phyloP scores from a whole-genome alignment of 1,140 invertebrate genomes.

The Thaumetopoea pityocampa region DNA sequence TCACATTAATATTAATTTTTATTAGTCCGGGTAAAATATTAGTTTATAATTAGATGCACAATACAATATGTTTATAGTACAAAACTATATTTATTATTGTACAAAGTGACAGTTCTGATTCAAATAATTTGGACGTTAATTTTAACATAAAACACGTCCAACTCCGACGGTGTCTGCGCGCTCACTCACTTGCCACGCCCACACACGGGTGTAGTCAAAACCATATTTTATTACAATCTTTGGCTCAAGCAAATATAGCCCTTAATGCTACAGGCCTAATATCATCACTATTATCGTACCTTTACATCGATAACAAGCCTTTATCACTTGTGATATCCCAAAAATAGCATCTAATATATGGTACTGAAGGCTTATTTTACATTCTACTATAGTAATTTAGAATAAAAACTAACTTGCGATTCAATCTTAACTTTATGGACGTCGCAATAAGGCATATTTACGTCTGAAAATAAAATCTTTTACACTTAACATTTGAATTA shows the following conservation, averaged over 20 bases:
- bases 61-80: too few species aligned
- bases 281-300: conserved; percentile 40
- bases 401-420: conserved; percentile 5
- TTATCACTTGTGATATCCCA: background rate
- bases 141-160: conserved; percentile 31
- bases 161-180: conserved; percentile 25
- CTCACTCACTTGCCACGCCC: conserved; percentile 43
- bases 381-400: background rate
- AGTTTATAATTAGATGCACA: too few species aligned
- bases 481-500: conserved; percentile 22
- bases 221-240: conserved; percentile 49
- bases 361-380: background rate
- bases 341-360: background rate
- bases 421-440: conserved; percentile 2
- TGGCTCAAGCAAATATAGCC: conserved; percentile 53
- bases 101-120: conserved; percentile 1
- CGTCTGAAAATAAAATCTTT: conserved; percentile 14
- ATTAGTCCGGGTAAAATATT: too few species aligned
- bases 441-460: background rate
- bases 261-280: conserved; percentile 51
- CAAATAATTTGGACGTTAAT: too few species aligned
- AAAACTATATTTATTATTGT: background rate
- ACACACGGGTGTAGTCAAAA: conserved; percentile 63
- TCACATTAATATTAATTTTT: too few species aligned
- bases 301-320: conserved; percentile 10